Evolutionary conservation across 2,888 invertebrate species (phyloP).

Genomic region (Nephrotoma guestfalica): DNA sequence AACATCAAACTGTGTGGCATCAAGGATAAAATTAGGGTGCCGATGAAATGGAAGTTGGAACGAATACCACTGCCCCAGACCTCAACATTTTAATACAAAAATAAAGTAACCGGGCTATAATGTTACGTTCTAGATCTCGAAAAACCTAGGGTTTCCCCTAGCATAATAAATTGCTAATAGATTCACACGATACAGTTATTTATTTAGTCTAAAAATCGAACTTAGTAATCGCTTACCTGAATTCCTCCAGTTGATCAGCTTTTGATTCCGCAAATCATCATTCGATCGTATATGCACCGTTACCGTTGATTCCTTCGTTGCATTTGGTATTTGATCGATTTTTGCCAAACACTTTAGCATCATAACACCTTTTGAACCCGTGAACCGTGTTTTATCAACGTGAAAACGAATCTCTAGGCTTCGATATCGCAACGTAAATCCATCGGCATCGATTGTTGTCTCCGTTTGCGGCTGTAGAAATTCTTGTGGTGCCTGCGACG

Average conservation of each 20-base stretch:
- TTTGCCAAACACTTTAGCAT: conserved; percentile 31
- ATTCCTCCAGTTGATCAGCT: conserved; percentile 23
- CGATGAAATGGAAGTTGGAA: too few species aligned
- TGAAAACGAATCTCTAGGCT: conserved; percentile 29
- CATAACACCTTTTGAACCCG: conserved; percentile 24
- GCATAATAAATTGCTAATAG: neutral
- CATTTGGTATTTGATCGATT: conserved; percentile 28
- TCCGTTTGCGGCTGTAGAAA: conserved; percentile 29
- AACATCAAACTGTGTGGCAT: too few species aligned
- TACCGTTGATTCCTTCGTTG: conserved; percentile 25
- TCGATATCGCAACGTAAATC: conserved; percentile 27
- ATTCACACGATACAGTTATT: neutral
- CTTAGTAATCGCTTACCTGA: conserved; percentile 19
- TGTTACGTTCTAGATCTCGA: too few species aligned
- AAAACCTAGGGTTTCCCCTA: too few species aligned
- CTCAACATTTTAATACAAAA: neutral
- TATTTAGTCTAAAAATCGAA: neutral
- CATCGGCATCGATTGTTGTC: conserved; percentile 27
- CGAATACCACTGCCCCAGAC: too few species aligned
- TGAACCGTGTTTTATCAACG: conserved; percentile 27
- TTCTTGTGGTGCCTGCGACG: conserved; percentile 23
- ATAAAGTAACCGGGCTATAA: too few species aligned
- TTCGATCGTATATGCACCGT: conserved; percentile 25
- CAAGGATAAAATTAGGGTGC: too few species aligned
- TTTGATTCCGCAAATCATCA: conserved; percentile 31